Evolutionary conservation across 2,113 vertebrate genomes (phyloP).

Genomic region (Chlamydotis undulata): DNA sequence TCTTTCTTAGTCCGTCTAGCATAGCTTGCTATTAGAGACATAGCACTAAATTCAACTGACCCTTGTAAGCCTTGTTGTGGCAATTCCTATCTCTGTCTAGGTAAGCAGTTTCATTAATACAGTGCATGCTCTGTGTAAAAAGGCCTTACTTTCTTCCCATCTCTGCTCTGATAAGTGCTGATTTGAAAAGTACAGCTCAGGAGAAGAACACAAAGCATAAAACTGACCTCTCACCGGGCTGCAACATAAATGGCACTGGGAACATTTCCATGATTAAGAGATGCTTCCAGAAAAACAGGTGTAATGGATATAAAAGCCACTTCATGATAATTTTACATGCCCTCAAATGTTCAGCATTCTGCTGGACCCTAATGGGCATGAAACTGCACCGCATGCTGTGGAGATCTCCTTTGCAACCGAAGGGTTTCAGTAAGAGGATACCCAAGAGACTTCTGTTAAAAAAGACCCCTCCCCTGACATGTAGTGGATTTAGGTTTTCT

Average conservation of each 20-base stretch:
- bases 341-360: neutral
- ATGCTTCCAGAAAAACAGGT: neutral
- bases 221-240: neutral
- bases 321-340: neutral
- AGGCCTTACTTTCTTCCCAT: neutral
- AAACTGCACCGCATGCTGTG: neutral
- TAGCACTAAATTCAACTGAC: neutral
- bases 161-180: neutral
- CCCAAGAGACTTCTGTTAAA: neutral
- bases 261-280: neutral
- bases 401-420: neutral
- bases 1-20: neutral
- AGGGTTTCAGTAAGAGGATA: neutral
- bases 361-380: neutral
- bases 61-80: neutral
- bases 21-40: neutral
- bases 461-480: neutral
- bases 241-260: neutral
- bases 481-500: neutral
- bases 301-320: slow-evolving; percentile 19
- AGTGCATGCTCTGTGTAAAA: neutral
- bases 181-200: neutral
- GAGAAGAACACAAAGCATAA: neutral
- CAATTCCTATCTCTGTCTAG: neutral
- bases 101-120: neutral